Percentiles rank a stretch among this genome's conserved stretches.
Conservation (phyloP, 1,140 invertebrate species). For the Drosophila sulfurigaster region DNA sequence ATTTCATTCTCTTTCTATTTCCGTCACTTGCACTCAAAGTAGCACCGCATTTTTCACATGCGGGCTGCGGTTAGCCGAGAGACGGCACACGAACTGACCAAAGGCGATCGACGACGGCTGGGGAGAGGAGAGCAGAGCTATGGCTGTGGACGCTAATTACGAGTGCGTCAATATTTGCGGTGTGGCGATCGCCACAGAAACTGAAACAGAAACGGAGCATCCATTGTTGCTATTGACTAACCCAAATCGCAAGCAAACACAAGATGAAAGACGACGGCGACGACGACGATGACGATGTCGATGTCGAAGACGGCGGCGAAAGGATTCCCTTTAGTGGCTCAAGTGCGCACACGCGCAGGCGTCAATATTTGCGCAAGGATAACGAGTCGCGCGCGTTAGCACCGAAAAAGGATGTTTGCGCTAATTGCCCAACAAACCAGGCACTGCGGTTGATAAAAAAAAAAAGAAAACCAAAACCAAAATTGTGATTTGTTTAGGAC, state of each 20-base stretch:
- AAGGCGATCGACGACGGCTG: conserved; percentile 31
- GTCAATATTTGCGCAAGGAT: conserved; percentile 79
- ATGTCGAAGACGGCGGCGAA: conserved; percentile 41
- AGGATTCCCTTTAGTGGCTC: conserved; percentile 65
- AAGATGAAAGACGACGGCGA: conserved; percentile 67
- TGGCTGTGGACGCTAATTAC: conserved; percentile 58
- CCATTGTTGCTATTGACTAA: conserved; percentile 57
- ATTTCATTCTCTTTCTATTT: not conserved
- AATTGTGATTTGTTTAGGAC: conserved; percentile 72
- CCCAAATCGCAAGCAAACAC: conserved; percentile 60
- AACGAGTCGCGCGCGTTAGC: conserved; percentile 51
- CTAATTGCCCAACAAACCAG: conserved; percentile 64
- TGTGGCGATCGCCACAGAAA: conserved; percentile 30
- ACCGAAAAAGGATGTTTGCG: conserved; percentile 75
- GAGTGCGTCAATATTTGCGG: conserved; percentile 67
- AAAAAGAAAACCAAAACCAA: conserved; percentile 31
- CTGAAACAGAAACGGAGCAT: conserved; percentile 30
- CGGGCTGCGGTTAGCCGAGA: conserved; percentile 60
- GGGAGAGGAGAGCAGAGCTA: not conserved
- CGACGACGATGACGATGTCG: conserved; percentile 23
- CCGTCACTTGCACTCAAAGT: conserved; percentile 11
- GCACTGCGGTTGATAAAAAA: conserved; percentile 68
- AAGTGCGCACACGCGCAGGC: conserved; percentile 68
- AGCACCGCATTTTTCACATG: conserved; percentile 57
- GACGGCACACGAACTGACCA: conserved; percentile 45